Base-by-base conservation (phyloP, 1,140 invertebrate species). In the Myzus persicae region DNA sequence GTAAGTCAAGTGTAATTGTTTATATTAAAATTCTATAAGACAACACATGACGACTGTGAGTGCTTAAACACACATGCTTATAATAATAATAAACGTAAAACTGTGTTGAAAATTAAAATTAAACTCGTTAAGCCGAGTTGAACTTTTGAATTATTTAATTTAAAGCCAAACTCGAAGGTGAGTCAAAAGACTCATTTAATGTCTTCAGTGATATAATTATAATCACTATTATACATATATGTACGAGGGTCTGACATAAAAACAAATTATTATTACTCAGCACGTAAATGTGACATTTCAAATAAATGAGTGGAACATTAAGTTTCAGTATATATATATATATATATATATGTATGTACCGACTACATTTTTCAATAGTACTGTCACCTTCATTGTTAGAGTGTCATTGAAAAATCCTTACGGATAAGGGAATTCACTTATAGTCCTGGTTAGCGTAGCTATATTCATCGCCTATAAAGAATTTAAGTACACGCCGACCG, bases 221-320 rank as follows among this genome's bases (percentile, higher is more conserved):
- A 18, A 90, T 90, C 26, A 90, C 2, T 90, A 46, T 88, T 48
- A 48, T 46, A 22, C 6, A 36, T 38, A 88, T 67, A 48, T 24
- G 31, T 38, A 59, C 88, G 36, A 38, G 22, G 88, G 88, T 20
- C 88, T 90, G 88, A 90, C 88, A 59, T 90, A 90, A 90, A 90
- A 90, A 90, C 88, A 90, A 90, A 90, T 90, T 90, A 90, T 90
- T 90, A 90, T 90, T 90, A 59, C 88, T 90, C 88, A 40, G 88
- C 88, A 90, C 88, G 88, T 90, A 90, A 90, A 90, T 90, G 88
- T 90, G 88, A 90, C 88, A 59, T 90, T 90, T 90, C 88, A 90
- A 90, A 90, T 90, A 90, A 90, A 90, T 90, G 88, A 90, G 88
- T 90, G 38, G 88, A 90, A 40, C 88, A 90, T 90, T 90, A 90